phyloP scores from a whole-genome alignment of 1,140 invertebrate species.

The Temnothorax curvispinosus region DNA sequence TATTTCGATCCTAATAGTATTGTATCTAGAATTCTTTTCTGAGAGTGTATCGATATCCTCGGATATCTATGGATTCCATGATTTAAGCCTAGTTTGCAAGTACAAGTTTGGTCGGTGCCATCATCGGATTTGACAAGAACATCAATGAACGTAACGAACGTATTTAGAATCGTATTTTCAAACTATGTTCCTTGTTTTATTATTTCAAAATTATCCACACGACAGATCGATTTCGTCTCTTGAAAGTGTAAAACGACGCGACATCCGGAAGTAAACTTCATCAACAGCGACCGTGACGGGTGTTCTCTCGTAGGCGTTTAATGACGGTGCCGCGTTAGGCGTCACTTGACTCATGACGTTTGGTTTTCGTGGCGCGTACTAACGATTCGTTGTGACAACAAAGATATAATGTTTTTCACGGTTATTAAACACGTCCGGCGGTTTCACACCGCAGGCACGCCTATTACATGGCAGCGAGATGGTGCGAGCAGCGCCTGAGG shows the following conservation, averaged over 20 bases:
- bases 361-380: constrained; percentile 24
- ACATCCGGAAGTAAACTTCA: not conserved
- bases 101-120: not conserved
- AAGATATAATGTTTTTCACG: constrained; percentile 64
- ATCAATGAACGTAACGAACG: not conserved
- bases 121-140: not conserved
- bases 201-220: not conserved
- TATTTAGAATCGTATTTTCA: not conserved
- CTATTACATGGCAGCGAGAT: constrained; percentile 14
- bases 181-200: not conserved
- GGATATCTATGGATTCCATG: not conserved
- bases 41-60: constrained; percentile 31
- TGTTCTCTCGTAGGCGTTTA: constrained; percentile 27
- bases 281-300: not conserved
- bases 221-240: not conserved
- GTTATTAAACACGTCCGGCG: constrained; percentile 48
- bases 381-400: constrained; percentile 59
- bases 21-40: too few species aligned
- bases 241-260: not conserved
- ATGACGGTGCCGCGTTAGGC: constrained; percentile 27
- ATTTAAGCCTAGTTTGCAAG: constrained; percentile 56
- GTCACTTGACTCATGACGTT: constrained; percentile 35
- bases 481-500: constrained; percentile 9
- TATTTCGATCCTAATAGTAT: too few species aligned
- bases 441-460: constrained; percentile 26